Evolutionary conservation across 2,113 vertebrate species (phyloP), one percentile per base, ranked within the genome.

Genomic region (Shinisaurus crocodilurus): DNA sequence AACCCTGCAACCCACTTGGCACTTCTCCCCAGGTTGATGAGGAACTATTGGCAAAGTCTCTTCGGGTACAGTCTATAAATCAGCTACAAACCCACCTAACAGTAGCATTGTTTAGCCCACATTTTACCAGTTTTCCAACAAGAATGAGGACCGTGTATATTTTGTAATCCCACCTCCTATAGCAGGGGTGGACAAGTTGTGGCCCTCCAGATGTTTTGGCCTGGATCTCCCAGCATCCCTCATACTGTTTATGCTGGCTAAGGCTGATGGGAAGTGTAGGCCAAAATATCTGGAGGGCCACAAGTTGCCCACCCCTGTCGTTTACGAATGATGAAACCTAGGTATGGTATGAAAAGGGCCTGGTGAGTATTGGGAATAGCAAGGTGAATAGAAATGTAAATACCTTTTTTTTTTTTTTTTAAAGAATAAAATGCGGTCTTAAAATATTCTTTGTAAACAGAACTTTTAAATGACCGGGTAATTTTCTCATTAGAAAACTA

Each of bases 341-440:
- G 70, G 29, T 34, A 23, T 88, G 79, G 2, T 20, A 43, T 25
- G 23, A 70, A 77, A 48, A 80, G 0, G 0, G 0, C 82, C 90
- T 91, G 79, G 18, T 86, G 92, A 92, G 10, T 92, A 48, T 65
- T n/a, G 40, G 0, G 83, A 70, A 16, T 91, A 27, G 81, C 10
- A 82, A 90, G 7, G 80, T 82, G 67, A 40, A 67, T 89, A 79
- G 12, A 34, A 32, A 75, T 37, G 54, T 83, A 9, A 92, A 90
- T 27, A 40, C n/a, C 50, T 45, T 45, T 50, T 67, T 79, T 81
- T n/a, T 70, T n/a, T n/a, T n/a, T n/a, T n/a, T n/a, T 54, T 54
- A 54, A n/a, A 23, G n/a, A 63, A 80, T 40, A 12, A 82, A 89
- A 82, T 81, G 18, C 60, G 91, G 82, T n/a, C 77, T 89, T 77